phyloP scores from a whole-genome alignment of 2,888 invertebrate genomes.

The Patella depressa region DNA sequence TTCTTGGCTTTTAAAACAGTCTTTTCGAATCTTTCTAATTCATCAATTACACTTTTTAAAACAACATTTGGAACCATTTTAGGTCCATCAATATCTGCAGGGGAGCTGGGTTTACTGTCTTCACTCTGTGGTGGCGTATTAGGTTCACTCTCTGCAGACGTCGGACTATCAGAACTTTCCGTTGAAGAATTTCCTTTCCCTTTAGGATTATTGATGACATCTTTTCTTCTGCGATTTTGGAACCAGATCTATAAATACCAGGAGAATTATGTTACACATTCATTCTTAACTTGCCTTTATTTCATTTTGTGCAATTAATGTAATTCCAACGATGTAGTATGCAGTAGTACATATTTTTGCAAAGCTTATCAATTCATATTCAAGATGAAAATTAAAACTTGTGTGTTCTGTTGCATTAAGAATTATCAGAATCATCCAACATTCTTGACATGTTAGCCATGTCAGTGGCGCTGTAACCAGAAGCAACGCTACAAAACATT shows the following conservation, averaged over 20 bases:
- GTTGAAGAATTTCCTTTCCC: slow-evolving; percentile 27
- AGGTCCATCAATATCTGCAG: slow-evolving; percentile 21
- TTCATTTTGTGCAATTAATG: no score
- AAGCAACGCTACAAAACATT: no score
- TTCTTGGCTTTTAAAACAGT: slow-evolving; percentile 51
- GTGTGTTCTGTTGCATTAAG: no score
- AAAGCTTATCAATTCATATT: no score
- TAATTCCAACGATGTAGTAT: no score
- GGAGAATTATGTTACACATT: not conserved
- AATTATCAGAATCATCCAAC: no score
- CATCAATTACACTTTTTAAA: slow-evolving; percentile 59
- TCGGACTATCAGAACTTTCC: slow-evolving; percentile 15
- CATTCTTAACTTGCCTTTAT: not conserved
- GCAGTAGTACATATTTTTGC: no score
- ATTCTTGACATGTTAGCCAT: no score
- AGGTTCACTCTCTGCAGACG: slow-evolving; percentile 16
- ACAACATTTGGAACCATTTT: slow-evolving; percentile 58
- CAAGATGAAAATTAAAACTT: no score
- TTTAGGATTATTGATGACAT: slow-evolving; percentile 55
- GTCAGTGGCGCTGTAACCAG: no score
- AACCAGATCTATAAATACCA: slow-evolving; percentile 65
- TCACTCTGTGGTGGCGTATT: slow-evolving; percentile 30
- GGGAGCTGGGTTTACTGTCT: slow-evolving; percentile 16
- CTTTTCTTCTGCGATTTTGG: slow-evolving; percentile 68
- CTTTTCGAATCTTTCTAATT: slow-evolving; percentile 57